These are phyloP conservation scores for Phrynosoma platyrhinos DNA, from an alignment of 2,113 vertebrate genomes.

Conservation along the genomic window DNA sequence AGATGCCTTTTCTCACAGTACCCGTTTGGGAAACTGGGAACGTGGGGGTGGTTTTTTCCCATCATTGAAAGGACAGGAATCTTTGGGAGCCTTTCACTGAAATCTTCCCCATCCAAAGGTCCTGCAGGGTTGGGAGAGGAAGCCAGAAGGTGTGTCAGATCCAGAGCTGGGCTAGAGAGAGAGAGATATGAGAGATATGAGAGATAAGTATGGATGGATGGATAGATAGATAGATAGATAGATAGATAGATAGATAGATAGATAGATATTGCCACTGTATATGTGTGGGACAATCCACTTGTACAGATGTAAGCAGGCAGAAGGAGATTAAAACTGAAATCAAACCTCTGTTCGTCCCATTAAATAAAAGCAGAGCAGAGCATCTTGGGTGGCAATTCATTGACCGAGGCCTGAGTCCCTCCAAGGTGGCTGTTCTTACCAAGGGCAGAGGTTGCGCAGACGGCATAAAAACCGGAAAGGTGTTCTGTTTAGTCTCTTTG, in stretches of 20 bases:
- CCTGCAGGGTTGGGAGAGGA: conserved; percentile 47
- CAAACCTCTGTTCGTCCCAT: background rate
- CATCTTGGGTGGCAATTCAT: conserved; percentile 52
- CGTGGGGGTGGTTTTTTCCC: conserved; percentile 37
- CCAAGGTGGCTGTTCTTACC: conserved; percentile 56
- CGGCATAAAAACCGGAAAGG: conserved; percentile 54
- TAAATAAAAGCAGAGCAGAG: conserved; percentile 17
- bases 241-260: too few species aligned
- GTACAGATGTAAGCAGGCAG: background rate
- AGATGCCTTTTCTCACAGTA: conserved; percentile 81
- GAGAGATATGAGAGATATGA: too few species aligned
- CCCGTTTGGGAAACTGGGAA: conserved; percentile 72
- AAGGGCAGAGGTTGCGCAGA: conserved; percentile 36
- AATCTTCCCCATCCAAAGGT: conserved; percentile 48
- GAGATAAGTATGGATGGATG: too few species aligned
- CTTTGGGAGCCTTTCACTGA: conserved; percentile 38
- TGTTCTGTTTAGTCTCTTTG: conserved; percentile 81
- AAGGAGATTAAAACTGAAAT: background rate
- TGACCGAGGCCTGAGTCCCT: background rate
- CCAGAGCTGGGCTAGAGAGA: background rate
- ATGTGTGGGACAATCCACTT: too few species aligned
- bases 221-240: too few species aligned
- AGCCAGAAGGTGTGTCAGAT: conserved; percentile 35
- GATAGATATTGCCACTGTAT: too few species aligned
- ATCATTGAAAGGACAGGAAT: conserved; percentile 36